phyloP scores from a whole-genome alignment of 2,888 invertebrate species.

The Malthinus seriepunctatus region DNA sequence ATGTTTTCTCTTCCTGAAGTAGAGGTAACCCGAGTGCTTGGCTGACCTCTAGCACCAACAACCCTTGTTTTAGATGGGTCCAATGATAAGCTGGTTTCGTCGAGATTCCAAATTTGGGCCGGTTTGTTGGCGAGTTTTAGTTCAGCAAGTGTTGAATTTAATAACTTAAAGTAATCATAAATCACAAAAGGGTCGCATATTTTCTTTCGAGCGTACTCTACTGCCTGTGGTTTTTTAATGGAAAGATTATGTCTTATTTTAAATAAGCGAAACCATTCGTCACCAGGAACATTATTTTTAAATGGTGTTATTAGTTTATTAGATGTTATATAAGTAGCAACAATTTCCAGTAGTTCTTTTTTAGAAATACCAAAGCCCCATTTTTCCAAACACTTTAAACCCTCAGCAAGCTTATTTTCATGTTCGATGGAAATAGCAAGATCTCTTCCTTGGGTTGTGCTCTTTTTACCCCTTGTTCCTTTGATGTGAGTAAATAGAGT shows the following conservation, averaged over 20 bases:
- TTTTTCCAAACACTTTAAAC: not conserved
- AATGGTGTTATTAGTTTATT: constrained; percentile 37
- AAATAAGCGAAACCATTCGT: constrained; percentile 37
- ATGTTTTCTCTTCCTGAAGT: constrained; percentile 24
- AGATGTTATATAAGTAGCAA: constrained; percentile 29
- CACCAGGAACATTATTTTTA: constrained; percentile 36
- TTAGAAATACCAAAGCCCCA: constrained; percentile 35
- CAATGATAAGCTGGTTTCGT: constrained; percentile 24
- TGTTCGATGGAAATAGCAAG: not conserved
- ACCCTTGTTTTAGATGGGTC: constrained; percentile 31
- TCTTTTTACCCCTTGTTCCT: not conserved
- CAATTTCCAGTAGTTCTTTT: constrained; percentile 35
- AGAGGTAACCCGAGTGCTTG: constrained; percentile 14
- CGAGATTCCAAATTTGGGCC: constrained; percentile 36
- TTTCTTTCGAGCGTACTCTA: constrained; percentile 42
- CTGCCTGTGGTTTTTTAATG: constrained; percentile 45
- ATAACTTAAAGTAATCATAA: constrained; percentile 27
- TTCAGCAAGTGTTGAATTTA: constrained; percentile 22
- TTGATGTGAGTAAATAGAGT: not conserved
- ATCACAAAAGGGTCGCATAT: constrained; percentile 36
- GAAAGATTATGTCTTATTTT: constrained; percentile 39
- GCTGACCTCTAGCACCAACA: constrained; percentile 22
- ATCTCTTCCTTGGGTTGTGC: not conserved
- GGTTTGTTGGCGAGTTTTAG: constrained; percentile 27
- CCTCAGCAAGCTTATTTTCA: no score